Conservation (phyloP, 2,888 invertebrate species). For the Agrotis segetum region DNA sequence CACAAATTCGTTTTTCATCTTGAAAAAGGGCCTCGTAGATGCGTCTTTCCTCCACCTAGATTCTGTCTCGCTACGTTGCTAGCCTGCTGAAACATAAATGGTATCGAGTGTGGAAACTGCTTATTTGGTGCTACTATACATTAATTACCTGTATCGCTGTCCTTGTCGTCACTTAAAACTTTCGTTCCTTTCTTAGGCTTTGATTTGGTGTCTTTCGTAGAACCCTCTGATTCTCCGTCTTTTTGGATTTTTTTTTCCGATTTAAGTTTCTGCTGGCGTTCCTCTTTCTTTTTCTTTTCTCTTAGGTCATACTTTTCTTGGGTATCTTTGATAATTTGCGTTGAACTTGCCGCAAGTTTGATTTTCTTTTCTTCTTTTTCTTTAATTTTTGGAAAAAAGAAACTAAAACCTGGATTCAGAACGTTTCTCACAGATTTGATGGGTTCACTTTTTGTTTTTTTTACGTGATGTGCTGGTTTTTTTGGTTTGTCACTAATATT, state of each 20-base stretch:
- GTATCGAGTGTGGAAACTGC: too few species aligned
- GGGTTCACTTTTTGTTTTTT: not conserved
- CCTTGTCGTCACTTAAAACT: too few species aligned
- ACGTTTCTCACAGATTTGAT: not conserved
- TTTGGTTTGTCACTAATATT: constrained; percentile 1
- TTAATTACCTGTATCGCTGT: too few species aligned
- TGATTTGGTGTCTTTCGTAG: not conserved
- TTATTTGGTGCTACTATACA: too few species aligned
- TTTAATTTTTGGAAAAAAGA: constrained; percentile 71
- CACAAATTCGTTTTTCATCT: too few species aligned
- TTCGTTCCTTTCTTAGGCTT: not conserved
- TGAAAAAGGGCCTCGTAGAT: too few species aligned
- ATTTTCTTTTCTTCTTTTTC: constrained; percentile 31
- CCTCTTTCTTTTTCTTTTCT: constrained; percentile 26
- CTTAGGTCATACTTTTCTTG: constrained; percentile 59
- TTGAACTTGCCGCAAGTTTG: constrained; percentile 69
- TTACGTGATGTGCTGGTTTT: not conserved
- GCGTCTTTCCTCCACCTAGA: too few species aligned
- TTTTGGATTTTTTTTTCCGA: not conserved
- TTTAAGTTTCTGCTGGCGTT: constrained; percentile 48
- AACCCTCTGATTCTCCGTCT: not conserved
- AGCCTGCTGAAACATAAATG: too few species aligned
- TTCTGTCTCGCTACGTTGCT: too few species aligned
- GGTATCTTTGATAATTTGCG: constrained; percentile 76
- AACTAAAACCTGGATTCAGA: constrained; percentile 62